These are phyloP conservation scores for Zosterops hypoxanthus DNA, from an alignment of 2,113 vertebrate genomes.

Conservation along the genomic window DNA sequence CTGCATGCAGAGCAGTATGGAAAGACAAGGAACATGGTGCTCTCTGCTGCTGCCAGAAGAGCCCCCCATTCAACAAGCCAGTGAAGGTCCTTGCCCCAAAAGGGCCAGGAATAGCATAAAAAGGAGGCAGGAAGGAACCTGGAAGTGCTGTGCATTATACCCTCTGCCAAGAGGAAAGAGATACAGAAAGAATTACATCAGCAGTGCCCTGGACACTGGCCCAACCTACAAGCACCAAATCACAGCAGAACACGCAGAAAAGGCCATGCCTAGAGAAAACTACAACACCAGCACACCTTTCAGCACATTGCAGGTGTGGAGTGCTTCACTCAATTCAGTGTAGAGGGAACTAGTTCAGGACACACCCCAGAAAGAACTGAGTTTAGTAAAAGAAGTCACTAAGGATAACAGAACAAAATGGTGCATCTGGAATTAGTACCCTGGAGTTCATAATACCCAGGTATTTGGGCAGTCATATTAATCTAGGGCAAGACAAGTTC, in stretches of 20 bases:
- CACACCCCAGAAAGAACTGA: not conserved
- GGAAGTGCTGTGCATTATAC: conserved; percentile 1
- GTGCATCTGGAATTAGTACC: conserved; percentile 63
- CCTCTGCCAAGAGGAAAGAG: conserved; percentile 18
- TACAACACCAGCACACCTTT: not conserved
- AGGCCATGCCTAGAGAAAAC: not conserved
- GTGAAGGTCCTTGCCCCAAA: not conserved
- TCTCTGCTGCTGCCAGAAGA: conserved; percentile 60
- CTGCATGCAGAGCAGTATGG: not conserved
- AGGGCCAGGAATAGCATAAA: not conserved
- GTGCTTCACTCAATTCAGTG: not conserved
- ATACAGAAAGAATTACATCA: not conserved
- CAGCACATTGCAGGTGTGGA: not conserved
- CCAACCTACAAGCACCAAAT: conserved; percentile 3
- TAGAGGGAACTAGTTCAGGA: not conserved
- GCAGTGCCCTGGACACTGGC: not conserved
- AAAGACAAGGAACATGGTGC: conserved; percentile 25
- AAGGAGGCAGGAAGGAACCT: conserved; percentile 34
- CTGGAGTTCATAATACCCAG: not conserved
- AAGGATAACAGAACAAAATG: conserved; percentile 38
- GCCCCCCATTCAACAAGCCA: not conserved
- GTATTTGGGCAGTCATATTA: not conserved
- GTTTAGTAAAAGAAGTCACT: conserved; percentile 8
- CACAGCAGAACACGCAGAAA: conserved; percentile 18
- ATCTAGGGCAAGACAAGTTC: not conserved